A percentile compares a stretch with the other conserved stretches of the same genome.
Evolutionary conservation across 2,113 vertebrate species (phyloP).

Genomic region (Dolichallabes microphthalmus): DNA sequence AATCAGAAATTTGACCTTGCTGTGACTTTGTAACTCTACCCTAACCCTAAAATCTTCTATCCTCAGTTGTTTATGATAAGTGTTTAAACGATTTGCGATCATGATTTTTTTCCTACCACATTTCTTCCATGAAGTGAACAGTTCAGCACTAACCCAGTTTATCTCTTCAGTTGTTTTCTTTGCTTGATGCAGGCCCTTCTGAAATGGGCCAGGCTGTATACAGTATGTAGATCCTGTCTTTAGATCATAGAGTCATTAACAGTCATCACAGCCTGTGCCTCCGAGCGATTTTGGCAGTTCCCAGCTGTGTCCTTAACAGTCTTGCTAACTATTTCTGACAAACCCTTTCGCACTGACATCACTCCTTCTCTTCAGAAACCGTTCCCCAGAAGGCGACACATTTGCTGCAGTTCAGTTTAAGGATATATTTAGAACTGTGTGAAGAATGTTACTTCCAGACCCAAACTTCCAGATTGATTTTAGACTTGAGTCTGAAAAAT

Average conservation of each 20-base stretch:
- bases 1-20: not conserved
- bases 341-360: not conserved
- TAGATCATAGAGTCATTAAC: not conserved
- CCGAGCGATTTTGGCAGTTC: conserved; percentile 1
- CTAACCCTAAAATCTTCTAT: too few relatives aligned
- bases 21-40: not conserved
- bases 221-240: not conserved
- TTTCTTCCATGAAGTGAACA: too few relatives aligned
- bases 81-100: too few relatives aligned
- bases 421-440: not conserved
- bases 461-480: not conserved
- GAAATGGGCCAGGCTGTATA: not conserved
- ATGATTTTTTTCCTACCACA: too few relatives aligned
- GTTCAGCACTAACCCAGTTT: too few relatives aligned
- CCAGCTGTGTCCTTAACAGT: conserved; percentile 5
- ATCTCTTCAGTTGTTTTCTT: too few relatives aligned
- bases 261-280: not conserved
- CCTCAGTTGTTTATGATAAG: too few relatives aligned
- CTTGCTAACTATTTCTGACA: not conserved
- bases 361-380: not conserved
- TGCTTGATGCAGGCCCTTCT: too few relatives aligned
- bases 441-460: not conserved
- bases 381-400: not conserved
- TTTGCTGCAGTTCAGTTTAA: not conserved
- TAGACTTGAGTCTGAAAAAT: not conserved